These are phyloP conservation scores for Gymnosoma rotundatum DNA, from an alignment of 2,888 invertebrate species.

Conservation along the genomic window DNA sequence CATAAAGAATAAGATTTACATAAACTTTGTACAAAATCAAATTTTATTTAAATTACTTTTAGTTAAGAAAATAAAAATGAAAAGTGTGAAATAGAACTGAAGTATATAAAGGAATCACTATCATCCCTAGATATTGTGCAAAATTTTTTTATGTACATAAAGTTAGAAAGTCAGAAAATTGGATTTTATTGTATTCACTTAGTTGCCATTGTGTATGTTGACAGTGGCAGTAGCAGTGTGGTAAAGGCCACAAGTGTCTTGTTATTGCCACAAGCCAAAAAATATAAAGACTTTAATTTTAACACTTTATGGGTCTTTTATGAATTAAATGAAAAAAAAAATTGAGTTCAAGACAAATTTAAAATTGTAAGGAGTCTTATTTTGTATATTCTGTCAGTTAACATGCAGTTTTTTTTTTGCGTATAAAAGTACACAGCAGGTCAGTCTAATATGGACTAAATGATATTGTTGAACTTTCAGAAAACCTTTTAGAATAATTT, in stretches of 20 bases:
- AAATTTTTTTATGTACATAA: slow-evolving; percentile 26
- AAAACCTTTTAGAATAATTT: too few species aligned
- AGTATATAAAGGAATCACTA: slow-evolving; percentile 30
- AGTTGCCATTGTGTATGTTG: slow-evolving; percentile 44
- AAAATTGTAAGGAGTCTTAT: background rate
- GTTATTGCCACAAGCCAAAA: slow-evolving; percentile 55
- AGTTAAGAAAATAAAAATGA: background rate
- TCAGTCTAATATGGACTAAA: too few species aligned
- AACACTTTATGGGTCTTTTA: slow-evolving; percentile 57
- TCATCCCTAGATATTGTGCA: slow-evolving; percentile 29
- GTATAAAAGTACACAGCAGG: too few species aligned
- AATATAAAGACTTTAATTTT: slow-evolving; percentile 2
- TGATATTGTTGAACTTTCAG: too few species aligned
- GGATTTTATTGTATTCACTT: slow-evolving; percentile 68
- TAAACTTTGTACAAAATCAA: slow-evolving; percentile 57
- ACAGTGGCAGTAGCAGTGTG: slow-evolving; percentile 14
- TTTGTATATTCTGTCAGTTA: too few species aligned
- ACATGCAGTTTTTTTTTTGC: too few species aligned
- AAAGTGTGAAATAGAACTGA: background rate
- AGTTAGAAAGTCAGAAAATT: slow-evolving; percentile 58
- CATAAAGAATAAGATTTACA: slow-evolving; percentile 54
- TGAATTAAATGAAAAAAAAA: background rate
- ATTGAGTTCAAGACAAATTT: background rate
- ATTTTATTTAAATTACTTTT: slow-evolving; percentile 66
- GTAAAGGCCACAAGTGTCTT: slow-evolving; percentile 68